Base-by-base conservation (phyloP, 2,797 vertebrate species). In the Aplochiton taeniatus region DNA sequence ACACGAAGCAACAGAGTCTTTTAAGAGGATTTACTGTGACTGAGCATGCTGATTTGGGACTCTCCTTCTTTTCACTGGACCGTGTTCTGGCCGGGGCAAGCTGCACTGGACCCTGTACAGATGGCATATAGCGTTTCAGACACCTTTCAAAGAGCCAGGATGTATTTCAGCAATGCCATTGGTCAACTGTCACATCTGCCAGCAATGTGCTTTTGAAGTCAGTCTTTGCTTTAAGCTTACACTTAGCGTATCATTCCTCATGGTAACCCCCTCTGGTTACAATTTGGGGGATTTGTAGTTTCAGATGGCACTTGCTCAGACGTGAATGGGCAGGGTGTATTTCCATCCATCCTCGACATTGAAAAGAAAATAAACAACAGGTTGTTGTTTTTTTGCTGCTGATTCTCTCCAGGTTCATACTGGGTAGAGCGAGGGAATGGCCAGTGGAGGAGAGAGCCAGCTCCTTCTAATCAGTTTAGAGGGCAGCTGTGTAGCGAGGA, bases 1-100 rank as follows among this genome's bases (percentile, higher is more conserved):
- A 88, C 87, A 83, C 81, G 79, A 83, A 84, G 69, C 75, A 88
- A 81, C 75, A 9, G 31, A 58, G 74, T 82, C 79, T 91, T 76
- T 91, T 83, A 83, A 90, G 83, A 76, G 83, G 86, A 84, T 88
- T 92, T 90, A 90, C 81, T 83, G 79, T 85, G 83, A 91, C 90
- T 92, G 88, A 87, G 61, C 80, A 85, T 65, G 75, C 78, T 54
- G 80, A 83, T 87, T 88, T 86, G 81, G 88, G 83, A 80, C n/a
- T 69, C 51, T 84, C 31, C 31, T 31, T 31, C 31, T 86, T 85
- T 80, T 80, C 70, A 81, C 63, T 31, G 46, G 73, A 63, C 67
- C 70, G 70, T 73, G 74, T 74, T 77, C 70, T 50, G 17, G 66
- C 48, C 0, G 61, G 58, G 68, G 65, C 77, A 73, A 77, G 65